A percentile compares a stretch with the other conserved stretches of the same genome.
phyloP scores from a whole-genome alignment of 2,888 invertebrate genomes.

The Lumbricus terrestris region DNA sequence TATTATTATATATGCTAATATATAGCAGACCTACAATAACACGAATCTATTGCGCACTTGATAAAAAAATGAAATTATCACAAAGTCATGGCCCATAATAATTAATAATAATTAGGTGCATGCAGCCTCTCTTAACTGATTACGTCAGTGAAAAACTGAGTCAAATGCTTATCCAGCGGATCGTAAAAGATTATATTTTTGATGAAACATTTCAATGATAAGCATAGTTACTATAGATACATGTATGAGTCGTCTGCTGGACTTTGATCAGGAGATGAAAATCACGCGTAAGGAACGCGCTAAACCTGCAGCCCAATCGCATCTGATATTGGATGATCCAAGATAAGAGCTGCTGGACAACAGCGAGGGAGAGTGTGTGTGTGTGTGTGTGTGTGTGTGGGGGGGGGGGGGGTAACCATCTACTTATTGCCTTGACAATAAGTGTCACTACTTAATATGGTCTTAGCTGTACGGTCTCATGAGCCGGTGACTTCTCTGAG shows the following conservation, averaged over 20 bases:
- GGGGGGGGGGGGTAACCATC: background rate
- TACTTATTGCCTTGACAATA: background rate
- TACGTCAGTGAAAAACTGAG: background rate
- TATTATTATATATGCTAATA: too few relatives aligned
- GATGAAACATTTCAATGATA: background rate
- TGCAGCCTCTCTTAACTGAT: too few relatives aligned
- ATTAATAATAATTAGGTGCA: too few relatives aligned
- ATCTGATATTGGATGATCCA: background rate
- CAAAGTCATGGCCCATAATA: too few relatives aligned
- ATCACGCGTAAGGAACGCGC: background rate
- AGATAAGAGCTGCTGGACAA: background rate
- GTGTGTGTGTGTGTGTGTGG: too few relatives aligned
- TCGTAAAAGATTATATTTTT: background rate
- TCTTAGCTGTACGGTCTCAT: background rate
- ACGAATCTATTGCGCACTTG: too few relatives aligned
- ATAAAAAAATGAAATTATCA: too few relatives aligned
- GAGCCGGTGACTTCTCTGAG: background rate
- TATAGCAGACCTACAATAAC: too few relatives aligned
- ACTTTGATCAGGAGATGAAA: background rate
- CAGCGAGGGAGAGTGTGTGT: background rate
- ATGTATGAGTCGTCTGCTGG: background rate
- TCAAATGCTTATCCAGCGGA: background rate
- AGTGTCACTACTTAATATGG: background rate
- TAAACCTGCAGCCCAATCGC: background rate
- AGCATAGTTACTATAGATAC: too few relatives aligned